phyloP scores from a whole-genome alignment of 2,797 vertebrate species.

The Thaleichthys pacificus region DNA sequence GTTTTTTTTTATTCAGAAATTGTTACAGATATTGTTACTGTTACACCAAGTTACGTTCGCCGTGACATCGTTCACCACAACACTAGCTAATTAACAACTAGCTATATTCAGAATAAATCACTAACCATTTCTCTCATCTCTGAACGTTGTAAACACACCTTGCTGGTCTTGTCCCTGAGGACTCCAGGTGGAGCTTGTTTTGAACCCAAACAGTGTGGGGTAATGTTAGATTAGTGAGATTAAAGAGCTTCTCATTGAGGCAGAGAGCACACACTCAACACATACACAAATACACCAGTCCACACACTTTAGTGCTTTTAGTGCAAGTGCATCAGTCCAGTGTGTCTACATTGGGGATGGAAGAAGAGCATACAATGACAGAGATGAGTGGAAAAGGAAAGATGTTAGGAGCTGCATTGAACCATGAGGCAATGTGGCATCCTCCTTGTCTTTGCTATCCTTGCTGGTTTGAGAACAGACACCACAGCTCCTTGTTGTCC shows the following conservation, averaged over 20 bases:
- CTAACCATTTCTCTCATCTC: neutral
- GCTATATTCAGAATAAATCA: neutral
- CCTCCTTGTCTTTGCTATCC: neutral
- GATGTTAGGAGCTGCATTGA: neutral
- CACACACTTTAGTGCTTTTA: conserved; percentile 8
- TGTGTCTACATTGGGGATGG: conserved; percentile 5
- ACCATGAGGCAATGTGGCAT: neutral
- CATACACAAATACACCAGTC: conserved; percentile 9
- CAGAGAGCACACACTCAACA: neutral
- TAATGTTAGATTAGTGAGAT: neutral
- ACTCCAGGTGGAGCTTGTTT: conserved; percentile 29
- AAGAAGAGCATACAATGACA: neutral
- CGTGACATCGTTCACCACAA: no score
- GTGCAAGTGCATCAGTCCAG: conserved; percentile 3
- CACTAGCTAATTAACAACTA: no score
- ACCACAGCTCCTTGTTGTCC: neutral
- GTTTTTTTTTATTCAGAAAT: no score
- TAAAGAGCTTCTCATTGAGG: neutral
- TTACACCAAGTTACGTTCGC: no score
- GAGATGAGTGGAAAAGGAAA: neutral
- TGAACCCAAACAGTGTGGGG: conserved; percentile 31
- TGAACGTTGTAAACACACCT: no score
- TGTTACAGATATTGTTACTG: no score
- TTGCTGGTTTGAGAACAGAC: neutral
- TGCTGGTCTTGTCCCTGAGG: neutral